Evolutionary conservation across 1,140 invertebrate species (phyloP).

Genomic region (Anoplolepis gracilipes): DNA sequence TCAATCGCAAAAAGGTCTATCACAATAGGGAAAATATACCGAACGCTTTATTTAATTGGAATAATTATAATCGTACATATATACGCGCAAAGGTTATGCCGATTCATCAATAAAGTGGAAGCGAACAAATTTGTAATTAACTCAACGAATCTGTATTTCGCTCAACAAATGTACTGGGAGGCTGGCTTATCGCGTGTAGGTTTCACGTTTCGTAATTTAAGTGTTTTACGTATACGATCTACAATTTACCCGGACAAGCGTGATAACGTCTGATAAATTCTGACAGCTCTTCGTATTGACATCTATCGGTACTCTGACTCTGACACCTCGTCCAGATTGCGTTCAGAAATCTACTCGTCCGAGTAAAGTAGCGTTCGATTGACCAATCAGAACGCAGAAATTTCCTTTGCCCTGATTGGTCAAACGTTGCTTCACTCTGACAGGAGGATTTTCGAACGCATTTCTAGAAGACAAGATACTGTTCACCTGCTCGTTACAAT

Average conservation of each 20-base stretch:
- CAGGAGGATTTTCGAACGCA: no score
- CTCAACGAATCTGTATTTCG: no score
- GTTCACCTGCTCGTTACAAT: no score
- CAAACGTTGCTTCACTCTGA: no score
- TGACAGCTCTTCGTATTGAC: constrained; percentile 63
- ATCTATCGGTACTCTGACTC: not conserved
- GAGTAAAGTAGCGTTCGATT: no score
- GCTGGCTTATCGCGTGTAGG: not conserved
- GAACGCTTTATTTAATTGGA: not conserved
- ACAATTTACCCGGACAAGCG: not conserved
- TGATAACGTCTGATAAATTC: constrained; percentile 50
- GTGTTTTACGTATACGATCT: not conserved
- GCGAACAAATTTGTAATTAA: constrained; percentile 10
- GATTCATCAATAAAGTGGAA: not conserved
- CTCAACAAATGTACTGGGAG: not conserved
- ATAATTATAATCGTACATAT: not conserved
- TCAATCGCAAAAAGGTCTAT: constrained; percentile 2
- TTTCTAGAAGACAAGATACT: no score
- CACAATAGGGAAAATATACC: not conserved
- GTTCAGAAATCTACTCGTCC: no score
- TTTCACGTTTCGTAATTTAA: not conserved
- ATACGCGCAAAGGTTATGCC: constrained; percentile 40
- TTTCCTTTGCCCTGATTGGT: no score
- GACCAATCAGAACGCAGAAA: no score
- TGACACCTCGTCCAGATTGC: not conserved